Evolutionary conservation across 1,140 invertebrate genomes (phyloP).

Genomic region (Chelonus insularis): DNA sequence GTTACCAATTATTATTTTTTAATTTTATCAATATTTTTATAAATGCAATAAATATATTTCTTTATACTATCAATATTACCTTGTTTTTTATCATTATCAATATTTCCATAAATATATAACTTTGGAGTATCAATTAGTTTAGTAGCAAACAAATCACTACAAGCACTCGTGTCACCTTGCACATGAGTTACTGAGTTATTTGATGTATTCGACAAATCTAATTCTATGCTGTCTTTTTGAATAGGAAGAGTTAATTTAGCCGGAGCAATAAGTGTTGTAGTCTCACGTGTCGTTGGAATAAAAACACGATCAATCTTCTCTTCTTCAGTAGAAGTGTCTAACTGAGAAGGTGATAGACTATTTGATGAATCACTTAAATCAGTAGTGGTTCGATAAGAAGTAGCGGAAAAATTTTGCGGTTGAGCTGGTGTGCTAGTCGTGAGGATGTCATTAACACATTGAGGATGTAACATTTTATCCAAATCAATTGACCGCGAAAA

Average conservation of each 20-base stretch:
- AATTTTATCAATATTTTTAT: too few relatives aligned
- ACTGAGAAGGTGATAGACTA: neutral
- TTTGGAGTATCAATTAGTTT: neutral
- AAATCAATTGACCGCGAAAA: neutral
- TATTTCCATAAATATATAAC: too few relatives aligned
- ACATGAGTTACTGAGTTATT: neutral
- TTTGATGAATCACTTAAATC: constrained; percentile 2
- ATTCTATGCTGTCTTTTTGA: neutral
- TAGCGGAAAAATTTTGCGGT: neutral
- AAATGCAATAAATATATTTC: too few relatives aligned
- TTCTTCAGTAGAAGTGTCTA: neutral
- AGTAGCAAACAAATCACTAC: too few relatives aligned
- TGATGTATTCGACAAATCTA: neutral
- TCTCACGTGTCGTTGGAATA: neutral
- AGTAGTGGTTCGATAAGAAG: neutral
- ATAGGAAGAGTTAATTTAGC: neutral
- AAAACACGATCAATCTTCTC: neutral
- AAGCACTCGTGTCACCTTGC: too few relatives aligned
- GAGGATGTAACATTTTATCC: neutral
- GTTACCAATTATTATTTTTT: too few relatives aligned
- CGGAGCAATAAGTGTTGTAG: neutral
- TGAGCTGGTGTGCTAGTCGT: neutral
- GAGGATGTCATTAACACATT: neutral
- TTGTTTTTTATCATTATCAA: too few relatives aligned
- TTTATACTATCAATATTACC: too few relatives aligned